Conservation (phyloP, 2,888 invertebrate genomes). For the Dendrolimus pini region DNA sequence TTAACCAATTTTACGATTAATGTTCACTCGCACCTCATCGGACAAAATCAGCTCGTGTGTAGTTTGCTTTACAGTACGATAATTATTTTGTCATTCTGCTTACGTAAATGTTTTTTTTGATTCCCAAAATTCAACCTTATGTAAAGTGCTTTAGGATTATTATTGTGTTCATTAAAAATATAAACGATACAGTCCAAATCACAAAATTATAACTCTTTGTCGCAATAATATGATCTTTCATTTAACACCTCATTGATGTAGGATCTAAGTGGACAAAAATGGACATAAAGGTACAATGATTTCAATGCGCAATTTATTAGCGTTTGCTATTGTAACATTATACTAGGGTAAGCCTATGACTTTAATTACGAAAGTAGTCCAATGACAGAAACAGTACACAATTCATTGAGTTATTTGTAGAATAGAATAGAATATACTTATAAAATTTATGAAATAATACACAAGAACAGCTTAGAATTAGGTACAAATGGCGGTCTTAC, state of each 20-base stretch:
- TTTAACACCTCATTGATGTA: neutral
- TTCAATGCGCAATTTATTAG: neutral
- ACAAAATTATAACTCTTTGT: neutral
- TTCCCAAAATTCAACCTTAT: neutral
- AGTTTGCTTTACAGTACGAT: neutral
- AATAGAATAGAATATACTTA: too few species aligned
- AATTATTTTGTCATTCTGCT: neutral
- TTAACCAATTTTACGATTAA: too few species aligned
- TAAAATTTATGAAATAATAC: too few species aligned
- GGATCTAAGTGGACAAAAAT: neutral
- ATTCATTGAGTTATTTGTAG: too few species aligned
- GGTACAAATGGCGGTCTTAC: too few species aligned
- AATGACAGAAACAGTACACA: too few species aligned
- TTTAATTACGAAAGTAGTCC: neutral
- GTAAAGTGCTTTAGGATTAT: too few species aligned
- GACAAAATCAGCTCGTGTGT: neutral
- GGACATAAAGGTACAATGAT: neutral
- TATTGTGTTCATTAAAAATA: too few species aligned
- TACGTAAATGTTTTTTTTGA: neutral
- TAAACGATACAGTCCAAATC: neutral
- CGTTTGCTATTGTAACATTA: neutral
- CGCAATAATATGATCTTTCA: constrained; percentile 1
- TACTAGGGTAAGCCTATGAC: neutral
- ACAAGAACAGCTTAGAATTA: too few species aligned
- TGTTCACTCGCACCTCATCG: neutral